Evolutionary conservation across 2,797 vertebrate genomes (phyloP), one percentile per base, ranked within the genome.

Genomic region (Urosaurus nigricauda): DNA sequence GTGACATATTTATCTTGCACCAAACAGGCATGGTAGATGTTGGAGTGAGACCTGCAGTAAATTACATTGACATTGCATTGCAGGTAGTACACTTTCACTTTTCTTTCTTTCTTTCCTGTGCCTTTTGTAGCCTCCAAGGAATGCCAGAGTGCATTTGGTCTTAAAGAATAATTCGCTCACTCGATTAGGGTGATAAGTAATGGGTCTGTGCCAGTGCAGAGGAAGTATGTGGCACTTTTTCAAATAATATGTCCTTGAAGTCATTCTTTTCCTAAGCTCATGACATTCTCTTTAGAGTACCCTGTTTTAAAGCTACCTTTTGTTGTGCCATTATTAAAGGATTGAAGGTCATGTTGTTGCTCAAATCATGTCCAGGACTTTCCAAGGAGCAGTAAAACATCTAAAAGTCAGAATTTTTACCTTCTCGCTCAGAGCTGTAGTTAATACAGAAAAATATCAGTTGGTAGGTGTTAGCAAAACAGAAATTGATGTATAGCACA

Each of bases 181-280:
- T 94, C 87, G 94, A 89, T 94, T 94, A 94, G 78, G 93, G 81
- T 81, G 92, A 92, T 95, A 94, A 95, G 93, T 92, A 87, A 89
- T 70, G 82, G 90, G 78, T 84, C 90, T 95, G 90, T 80, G 74
- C 75, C 89, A 87, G 81, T 83, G 79, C 90, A 94, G 90, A 89
- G 90, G 85, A 90, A 86, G 91, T 82, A 91, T 88, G 78, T 0
- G 63, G 35, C 73, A 86, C 47, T 90, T 87, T 75, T 92, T 90
- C 83, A 92, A 93, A 91, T 70, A 90, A 93, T 95, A 91, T 21
- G 90, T 71, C 92, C 94, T 94, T 95, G 93, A 92, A 94, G 94
- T 71, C 4, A 94, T 88, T 87, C 86, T 90, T 95, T 89, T 96
- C 89, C 91, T 37, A 83, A 24, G 68, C 65, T 85, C 40, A 75